A percentile compares a stretch with the other conserved stretches of the same genome.
phyloP scores from a whole-genome alignment of 2,113 vertebrate species.

The Stigmatopora nigra region DNA sequence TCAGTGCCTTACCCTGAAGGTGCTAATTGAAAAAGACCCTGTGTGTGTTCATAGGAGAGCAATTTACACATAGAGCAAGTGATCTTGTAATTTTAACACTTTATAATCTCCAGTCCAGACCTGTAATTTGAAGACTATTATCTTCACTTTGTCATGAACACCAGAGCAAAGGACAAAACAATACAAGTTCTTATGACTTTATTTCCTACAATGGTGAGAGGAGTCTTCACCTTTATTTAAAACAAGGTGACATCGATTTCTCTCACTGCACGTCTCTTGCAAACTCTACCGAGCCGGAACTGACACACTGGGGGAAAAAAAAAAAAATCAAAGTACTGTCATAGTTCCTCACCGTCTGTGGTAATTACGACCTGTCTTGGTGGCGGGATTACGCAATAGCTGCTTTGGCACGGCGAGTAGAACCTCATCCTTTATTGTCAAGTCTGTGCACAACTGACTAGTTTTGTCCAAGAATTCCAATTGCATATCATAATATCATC shows the following conservation, averaged over 20 bases:
- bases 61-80: slow-evolving; percentile 1
- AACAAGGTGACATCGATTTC: neutral
- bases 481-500: no score
- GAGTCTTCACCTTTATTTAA: slow-evolving; percentile 1
- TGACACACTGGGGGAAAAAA: slow-evolving; percentile 3
- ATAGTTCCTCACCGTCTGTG: neutral
- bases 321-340: neutral
- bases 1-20: neutral
- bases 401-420: slow-evolving; percentile 10
- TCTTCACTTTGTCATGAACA: neutral
- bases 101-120: neutral
- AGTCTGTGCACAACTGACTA: slow-evolving; percentile 17
- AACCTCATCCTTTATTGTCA: slow-evolving; percentile 31
- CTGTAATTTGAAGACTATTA: neutral
- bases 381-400: slow-evolving; percentile 19
- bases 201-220: neutral
- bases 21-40: slow-evolving; percentile 18
- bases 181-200: neutral
- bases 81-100: neutral
- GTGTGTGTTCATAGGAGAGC: slow-evolving; percentile 19
- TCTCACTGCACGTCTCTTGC: neutral
- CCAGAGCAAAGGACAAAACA: no score
- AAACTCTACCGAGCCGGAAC: neutral
- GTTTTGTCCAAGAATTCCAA: slow-evolving; percentile 7
- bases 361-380: slow-evolving; percentile 14